Conservation (phyloP, 2,113 vertebrate species). For the Myotis brandtii region DNA sequence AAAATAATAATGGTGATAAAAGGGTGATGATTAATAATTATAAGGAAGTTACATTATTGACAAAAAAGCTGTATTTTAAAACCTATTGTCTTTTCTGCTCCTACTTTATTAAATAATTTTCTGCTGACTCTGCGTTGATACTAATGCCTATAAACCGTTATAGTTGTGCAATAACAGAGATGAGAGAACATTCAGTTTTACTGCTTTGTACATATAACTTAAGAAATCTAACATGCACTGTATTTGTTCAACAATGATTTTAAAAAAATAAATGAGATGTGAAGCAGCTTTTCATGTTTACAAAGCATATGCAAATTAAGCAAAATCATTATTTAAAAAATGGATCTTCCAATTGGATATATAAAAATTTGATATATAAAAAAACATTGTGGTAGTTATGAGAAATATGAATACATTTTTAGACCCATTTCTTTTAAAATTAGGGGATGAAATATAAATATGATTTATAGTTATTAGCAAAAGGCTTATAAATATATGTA, state of each 20-base stretch:
- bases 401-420: slow-evolving; percentile 34
- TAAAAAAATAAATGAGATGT: slow-evolving; percentile 68
- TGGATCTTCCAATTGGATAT: slow-evolving; percentile 22
- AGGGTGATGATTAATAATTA: not conserved
- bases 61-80: slow-evolving; percentile 39
- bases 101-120: slow-evolving; percentile 54
- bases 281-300: slow-evolving; percentile 65
- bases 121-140: slow-evolving; percentile 7
- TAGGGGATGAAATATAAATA: slow-evolving; percentile 32
- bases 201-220: not conserved
- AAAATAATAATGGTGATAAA: not conserved
- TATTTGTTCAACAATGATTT: slow-evolving; percentile 58
- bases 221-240: slow-evolving; percentile 42
- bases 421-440: slow-evolving; percentile 41
- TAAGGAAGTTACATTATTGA: not conserved
- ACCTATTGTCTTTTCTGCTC: not conserved
- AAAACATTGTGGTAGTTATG: not conserved
- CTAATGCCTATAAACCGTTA: not conserved
- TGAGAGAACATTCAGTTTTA: not conserved
- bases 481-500: slow-evolving; percentile 15
- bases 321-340: slow-evolving; percentile 41
- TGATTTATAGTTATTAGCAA: not conserved
- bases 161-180: not conserved
- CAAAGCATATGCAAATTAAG: slow-evolving; percentile 64
- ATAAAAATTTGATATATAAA: not conserved